A percentile compares a stretch with the other conserved stretches of the same genome.
These are phyloP conservation scores for Amphilophus citrinellus DNA, from an alignment of 2,113 vertebrate species.

Conservation along the genomic window DNA sequence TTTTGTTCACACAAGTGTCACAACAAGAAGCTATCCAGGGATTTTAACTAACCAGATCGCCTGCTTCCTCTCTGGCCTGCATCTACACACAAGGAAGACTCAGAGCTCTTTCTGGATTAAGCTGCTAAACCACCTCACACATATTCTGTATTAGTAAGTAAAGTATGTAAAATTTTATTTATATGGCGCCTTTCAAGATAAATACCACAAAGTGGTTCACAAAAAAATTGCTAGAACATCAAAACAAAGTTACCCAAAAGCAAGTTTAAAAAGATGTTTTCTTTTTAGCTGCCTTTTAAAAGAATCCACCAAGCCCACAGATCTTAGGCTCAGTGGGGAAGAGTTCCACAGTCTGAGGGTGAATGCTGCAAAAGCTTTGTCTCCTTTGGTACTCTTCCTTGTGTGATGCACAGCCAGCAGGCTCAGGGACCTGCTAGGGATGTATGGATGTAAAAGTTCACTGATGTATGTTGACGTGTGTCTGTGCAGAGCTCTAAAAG, in stretches of 20 bases:
- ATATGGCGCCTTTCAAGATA: not conserved
- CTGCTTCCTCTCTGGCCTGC: not conserved
- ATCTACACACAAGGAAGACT: not conserved
- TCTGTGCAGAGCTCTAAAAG: not conserved
- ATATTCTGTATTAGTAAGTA: no score
- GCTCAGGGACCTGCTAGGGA: not conserved
- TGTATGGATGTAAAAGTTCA: not conserved
- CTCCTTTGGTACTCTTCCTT: not conserved
- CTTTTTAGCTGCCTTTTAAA: not conserved
- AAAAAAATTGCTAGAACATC: not conserved
- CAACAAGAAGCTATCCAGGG: not conserved
- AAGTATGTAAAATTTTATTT: not conserved
- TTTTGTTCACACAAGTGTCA: conserved; percentile 10
- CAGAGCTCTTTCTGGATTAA: not conserved
- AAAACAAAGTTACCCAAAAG: not conserved
- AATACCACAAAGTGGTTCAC: not conserved
- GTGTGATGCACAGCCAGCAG: not conserved
- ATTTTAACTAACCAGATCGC: not conserved
- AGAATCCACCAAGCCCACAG: not conserved
- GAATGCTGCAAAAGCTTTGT: not conserved
- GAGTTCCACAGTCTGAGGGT: not conserved
- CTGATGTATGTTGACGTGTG: not conserved
- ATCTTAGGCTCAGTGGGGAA: not conserved
- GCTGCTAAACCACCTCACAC: not conserved
- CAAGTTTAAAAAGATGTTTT: not conserved